Base-by-base conservation (phyloP, 2,113 vertebrate genomes). In the Odocoileus hemionus region DNA sequence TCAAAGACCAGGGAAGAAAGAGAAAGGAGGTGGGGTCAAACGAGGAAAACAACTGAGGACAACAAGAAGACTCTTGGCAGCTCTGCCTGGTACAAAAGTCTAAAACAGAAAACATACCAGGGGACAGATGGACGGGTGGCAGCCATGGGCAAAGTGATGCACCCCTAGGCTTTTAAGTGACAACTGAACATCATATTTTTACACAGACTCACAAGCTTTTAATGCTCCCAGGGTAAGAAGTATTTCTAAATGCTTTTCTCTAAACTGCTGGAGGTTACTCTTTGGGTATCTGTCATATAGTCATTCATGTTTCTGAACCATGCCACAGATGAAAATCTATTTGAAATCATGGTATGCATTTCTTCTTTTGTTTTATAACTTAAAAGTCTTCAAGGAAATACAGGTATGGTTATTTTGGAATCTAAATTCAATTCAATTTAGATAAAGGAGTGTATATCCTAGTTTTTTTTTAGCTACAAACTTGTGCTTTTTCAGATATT, bases 1-100 rank as follows among this genome's bases (percentile, higher is more conserved):
- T 97, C 97, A 98, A 98, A 98, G 96, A 96, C 89, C 84, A 80
- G 67, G 70, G 89, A 93, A 90, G 74, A 98, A 82, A 97, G 93
- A 96, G 91, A 95, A 97, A 93, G 87, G 93, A 96, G 96, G 74
- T 58, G 39, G 94, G 95, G 95, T 98, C 95, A 98, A 80, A 91
- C 58, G 95, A 98, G 98, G 98, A 93, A 96, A 98, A 84, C 95
- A 55, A 86, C 76, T 10, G 79, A 78, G 93, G 93, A 97, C 93
- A 96, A 80, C 39, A 91, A 91, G 95, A 93, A 84, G 89, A 61
- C 50, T 83, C 76, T 95, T 97, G 97, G 96, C 97, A 97, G 70
- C 79, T 60, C 89, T n/a, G 58, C 23, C 55, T 50, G 7, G 25
- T 39, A 91, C 78, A 85, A 45, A 96, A 52, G 86, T 82, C 89